Percentiles rank a stretch among this genome's conserved stretches.
phyloP scores from a whole-genome alignment of 2,113 vertebrate genomes.

The Actenoides lindsayi region DNA sequence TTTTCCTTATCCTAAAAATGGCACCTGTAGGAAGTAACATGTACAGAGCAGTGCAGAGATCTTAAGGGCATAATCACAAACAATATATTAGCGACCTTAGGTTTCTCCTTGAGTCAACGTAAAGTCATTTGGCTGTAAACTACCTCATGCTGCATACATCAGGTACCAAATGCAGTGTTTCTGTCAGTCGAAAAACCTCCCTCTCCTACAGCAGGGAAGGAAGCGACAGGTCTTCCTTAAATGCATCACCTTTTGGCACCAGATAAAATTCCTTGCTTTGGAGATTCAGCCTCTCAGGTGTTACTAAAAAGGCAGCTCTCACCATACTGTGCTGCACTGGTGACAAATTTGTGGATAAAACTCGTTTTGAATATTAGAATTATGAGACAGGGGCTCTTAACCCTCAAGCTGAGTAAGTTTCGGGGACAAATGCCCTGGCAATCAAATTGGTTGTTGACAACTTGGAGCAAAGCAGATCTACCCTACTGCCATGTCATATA shows the following conservation, averaged over 20 bases:
- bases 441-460: not conserved
- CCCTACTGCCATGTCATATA: not conserved
- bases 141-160: not conserved
- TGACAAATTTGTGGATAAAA: not conserved
- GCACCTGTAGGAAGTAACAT: not conserved
- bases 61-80: not conserved
- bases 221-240: not conserved
- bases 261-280: not conserved
- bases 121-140: not conserved
- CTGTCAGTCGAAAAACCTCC: not conserved
- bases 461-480: not conserved
- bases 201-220: not conserved
- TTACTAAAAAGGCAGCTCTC: not conserved
- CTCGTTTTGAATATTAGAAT: not conserved
- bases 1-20: not conserved
- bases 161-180: not conserved
- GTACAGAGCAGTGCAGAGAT: not conserved
- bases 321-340: not conserved
- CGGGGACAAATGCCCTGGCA: not conserved
- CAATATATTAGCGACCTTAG: not conserved
- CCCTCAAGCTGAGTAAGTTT: not conserved
- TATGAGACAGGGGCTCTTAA: not conserved
- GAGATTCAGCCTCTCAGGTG: not conserved
- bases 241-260: not conserved
- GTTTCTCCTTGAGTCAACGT: not conserved